Percentiles rank a stretch among this genome's conserved stretches.
phyloP scores from a whole-genome alignment of 2,888 invertebrate species.

The Cryptocephalus primarius region DNA sequence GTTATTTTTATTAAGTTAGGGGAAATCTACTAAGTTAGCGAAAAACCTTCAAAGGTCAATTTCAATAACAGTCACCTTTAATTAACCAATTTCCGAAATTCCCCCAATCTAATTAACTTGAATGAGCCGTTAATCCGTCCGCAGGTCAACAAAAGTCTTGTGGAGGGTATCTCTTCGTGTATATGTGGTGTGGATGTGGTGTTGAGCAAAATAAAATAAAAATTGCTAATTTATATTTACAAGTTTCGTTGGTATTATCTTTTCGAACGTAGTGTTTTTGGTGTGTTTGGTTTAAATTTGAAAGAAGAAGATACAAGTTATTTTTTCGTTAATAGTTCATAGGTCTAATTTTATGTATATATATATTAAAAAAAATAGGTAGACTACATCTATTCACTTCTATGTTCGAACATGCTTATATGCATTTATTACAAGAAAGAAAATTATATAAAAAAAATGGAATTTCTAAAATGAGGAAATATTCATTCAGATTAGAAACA shows the following conservation, averaged over 20 bases:
- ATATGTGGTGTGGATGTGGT: slow-evolving; percentile 3
- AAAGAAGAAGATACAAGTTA: no score
- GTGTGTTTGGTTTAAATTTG: not conserved
- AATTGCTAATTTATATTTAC: slow-evolving; percentile 11
- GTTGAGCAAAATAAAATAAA: slow-evolving; percentile 13
- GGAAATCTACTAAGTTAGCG: not conserved
- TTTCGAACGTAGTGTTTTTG: not conserved
- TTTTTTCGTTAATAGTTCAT: no score
- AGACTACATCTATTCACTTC: slow-evolving; percentile 6
- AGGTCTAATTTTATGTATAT: no score
- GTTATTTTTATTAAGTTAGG: not conserved
- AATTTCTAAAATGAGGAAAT: slow-evolving; percentile 5
- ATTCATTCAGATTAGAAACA: slow-evolving; percentile 2
- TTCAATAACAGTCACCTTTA: not conserved
- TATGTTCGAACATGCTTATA: slow-evolving; percentile 7
- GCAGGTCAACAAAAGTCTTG: no score
- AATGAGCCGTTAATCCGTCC: no score
- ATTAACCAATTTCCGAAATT: no score
- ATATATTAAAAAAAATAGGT: no score
- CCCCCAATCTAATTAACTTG: no score
- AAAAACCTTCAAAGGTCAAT: slow-evolving; percentile 1
- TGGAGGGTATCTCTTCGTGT: not conserved
- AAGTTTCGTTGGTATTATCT: slow-evolving; percentile 3
- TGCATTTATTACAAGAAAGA: slow-evolving; percentile 5
- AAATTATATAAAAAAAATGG: slow-evolving; percentile 2